A percentile compares a stretch with the other conserved stretches of the same genome.
Evolutionary conservation across 2,888 invertebrate species (phyloP).

Genomic region (Peribatodes rhomboidaria): DNA sequence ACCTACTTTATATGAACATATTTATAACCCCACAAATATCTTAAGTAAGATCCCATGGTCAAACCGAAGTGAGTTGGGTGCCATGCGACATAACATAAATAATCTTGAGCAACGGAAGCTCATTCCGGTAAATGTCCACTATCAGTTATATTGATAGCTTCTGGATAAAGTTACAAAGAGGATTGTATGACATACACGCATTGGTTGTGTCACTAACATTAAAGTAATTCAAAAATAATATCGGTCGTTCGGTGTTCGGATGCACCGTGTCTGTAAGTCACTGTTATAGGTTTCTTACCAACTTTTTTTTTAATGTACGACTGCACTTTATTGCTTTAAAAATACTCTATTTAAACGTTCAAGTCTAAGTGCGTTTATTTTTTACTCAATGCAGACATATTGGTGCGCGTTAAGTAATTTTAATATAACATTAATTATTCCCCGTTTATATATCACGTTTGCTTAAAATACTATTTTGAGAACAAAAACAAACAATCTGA

Average conservation of each 20-base stretch:
- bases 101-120: constrained; percentile 47
- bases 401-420: no score
- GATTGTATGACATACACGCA: constrained; percentile 42
- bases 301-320: background rate
- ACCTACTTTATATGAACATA: background rate
- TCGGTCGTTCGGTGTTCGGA: constrained; percentile 10
- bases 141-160: constrained; percentile 43
- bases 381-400: no score
- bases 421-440: no score
- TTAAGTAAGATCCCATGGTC: constrained; percentile 25
- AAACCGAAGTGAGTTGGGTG: constrained; percentile 29
- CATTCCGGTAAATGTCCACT: constrained; percentile 48
- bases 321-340: background rate
- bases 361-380: no score
- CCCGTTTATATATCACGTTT: no score
- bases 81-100: constrained; percentile 45
- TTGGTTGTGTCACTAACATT: constrained; percentile 34
- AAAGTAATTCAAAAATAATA: constrained; percentile 35
- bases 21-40: background rate
- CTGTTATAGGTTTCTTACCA: constrained; percentile 17
- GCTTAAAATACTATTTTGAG: no score
- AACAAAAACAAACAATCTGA: no score
- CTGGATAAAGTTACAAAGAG: constrained; percentile 47
- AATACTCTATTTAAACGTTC: no score
- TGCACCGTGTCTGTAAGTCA: constrained; percentile 9